Evolutionary conservation across 2,888 invertebrate species (phyloP).

Genomic region (Hedya salicella): DNA sequence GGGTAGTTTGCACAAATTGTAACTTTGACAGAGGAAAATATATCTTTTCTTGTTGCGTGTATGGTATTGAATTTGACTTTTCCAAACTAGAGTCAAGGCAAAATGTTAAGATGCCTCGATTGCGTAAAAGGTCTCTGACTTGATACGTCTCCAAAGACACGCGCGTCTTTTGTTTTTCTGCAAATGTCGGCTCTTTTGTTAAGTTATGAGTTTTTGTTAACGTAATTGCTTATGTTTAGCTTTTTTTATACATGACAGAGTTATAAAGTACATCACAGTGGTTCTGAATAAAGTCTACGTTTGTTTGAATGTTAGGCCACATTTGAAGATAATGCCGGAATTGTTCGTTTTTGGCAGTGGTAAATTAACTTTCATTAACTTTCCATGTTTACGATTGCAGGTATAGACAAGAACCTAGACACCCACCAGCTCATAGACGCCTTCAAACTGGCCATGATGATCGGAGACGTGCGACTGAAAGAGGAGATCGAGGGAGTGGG

Average conservation of each 20-base stretch:
- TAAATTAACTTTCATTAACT: neutral
- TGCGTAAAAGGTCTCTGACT: neutral
- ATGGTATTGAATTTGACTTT: too few relatives aligned
- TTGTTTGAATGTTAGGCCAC: too few relatives aligned
- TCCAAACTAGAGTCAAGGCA: constrained; percentile 11
- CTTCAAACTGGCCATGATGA: constrained; percentile 92
- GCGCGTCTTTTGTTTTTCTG: constrained; percentile 1
- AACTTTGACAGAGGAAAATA: too few relatives aligned
- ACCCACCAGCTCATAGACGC: constrained; percentile 88
- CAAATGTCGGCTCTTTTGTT: neutral
- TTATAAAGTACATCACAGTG: too few relatives aligned
- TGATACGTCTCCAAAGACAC: neutral
- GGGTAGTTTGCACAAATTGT: too few relatives aligned
- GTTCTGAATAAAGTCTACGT: too few relatives aligned
- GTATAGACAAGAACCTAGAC: constrained; percentile 85
- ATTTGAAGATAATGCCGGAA: too few relatives aligned
- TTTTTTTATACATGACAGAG: too few relatives aligned
- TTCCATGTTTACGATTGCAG: constrained; percentile 53
- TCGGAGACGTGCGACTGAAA: constrained; percentile 91
- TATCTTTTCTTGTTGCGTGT: too few relatives aligned
- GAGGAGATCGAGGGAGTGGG: constrained; percentile 92
- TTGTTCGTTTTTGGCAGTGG: too few relatives aligned
- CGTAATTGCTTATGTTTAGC: too few relatives aligned
- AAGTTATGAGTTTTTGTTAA: neutral
- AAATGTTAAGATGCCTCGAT: neutral